A percentile compares a stretch with the other conserved stretches of the same genome.
These are phyloP conservation scores for Australoheros facetus DNA, from an alignment of 2,797 vertebrate species.

Conservation along the genomic window DNA sequence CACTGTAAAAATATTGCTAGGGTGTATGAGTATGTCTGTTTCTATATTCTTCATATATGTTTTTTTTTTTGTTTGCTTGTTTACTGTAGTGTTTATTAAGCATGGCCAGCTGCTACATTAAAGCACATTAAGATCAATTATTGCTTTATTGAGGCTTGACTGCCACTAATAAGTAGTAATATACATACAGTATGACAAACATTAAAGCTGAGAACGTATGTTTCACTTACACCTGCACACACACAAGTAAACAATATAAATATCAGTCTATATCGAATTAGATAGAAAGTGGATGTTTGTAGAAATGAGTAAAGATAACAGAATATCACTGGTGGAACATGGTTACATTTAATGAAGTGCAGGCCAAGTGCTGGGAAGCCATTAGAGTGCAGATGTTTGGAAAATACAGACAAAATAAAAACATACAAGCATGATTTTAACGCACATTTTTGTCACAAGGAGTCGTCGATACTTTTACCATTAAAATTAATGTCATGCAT, in stretches of 20 bases:
- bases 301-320: background rate
- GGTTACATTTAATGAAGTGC: no score
- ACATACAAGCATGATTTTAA: background rate
- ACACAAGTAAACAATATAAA: conserved; percentile 24
- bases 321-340: background rate
- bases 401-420: background rate
- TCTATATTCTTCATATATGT: background rate
- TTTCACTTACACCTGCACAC: background rate
- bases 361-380: no score
- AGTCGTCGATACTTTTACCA: background rate
- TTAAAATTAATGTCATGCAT: conserved; percentile 30
- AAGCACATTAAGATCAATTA: conserved; percentile 30
- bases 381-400: no score
- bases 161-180: background rate
- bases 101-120: conserved; percentile 22
- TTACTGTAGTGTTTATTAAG: conserved; percentile 15
- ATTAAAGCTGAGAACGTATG: background rate
- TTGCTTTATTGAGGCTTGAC: conserved; percentile 6
- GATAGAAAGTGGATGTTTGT: background rate
- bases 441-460: background rate
- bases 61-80: background rate
- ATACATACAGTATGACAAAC: background rate
- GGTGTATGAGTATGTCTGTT: background rate
- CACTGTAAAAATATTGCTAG: background rate
- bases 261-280: conserved; percentile 20